Conservation (phyloP, 2,113 vertebrate genomes). For the Aleadryas rufinucha region DNA sequence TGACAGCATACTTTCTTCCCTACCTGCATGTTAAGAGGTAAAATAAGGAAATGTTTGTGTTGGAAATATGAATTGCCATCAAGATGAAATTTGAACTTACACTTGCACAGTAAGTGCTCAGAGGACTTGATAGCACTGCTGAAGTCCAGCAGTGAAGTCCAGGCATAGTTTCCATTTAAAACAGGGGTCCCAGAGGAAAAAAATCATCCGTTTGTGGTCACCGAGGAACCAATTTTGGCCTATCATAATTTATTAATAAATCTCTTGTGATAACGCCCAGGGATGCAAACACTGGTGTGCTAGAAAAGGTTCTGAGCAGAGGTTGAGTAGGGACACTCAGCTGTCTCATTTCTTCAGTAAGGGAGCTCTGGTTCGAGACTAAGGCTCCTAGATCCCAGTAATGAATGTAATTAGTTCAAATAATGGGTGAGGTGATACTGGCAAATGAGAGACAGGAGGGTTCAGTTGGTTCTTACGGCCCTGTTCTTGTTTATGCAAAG, state of each 20-base stretch:
- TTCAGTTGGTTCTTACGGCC: background rate
- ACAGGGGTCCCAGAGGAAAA: background rate
- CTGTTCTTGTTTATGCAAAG: background rate
- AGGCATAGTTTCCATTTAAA: background rate
- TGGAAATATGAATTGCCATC: background rate
- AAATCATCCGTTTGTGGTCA: background rate
- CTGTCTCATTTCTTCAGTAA: background rate
- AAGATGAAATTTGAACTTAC: background rate
- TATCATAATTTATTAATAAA: background rate
- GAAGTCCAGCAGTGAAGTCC: background rate
- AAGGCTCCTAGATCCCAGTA: background rate
- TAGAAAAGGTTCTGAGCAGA: background rate
- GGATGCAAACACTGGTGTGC: background rate
- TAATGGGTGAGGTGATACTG: slow-evolving; percentile 1
- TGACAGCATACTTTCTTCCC: background rate
- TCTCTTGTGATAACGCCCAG: background rate
- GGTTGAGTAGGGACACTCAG: background rate
- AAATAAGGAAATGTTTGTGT: background rate
- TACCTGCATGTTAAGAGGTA: background rate
- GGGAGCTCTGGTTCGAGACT: background rate
- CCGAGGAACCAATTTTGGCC: background rate
- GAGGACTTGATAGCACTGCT: background rate
- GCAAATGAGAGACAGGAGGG: background rate
- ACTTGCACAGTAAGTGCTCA: background rate
- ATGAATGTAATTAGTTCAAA: slow-evolving; percentile 36